Evolutionary conservation across 2,888 invertebrate species (phyloP), one percentile per base, ranked within the genome.

Genomic region (Ramazzottius varieornatus): DNA sequence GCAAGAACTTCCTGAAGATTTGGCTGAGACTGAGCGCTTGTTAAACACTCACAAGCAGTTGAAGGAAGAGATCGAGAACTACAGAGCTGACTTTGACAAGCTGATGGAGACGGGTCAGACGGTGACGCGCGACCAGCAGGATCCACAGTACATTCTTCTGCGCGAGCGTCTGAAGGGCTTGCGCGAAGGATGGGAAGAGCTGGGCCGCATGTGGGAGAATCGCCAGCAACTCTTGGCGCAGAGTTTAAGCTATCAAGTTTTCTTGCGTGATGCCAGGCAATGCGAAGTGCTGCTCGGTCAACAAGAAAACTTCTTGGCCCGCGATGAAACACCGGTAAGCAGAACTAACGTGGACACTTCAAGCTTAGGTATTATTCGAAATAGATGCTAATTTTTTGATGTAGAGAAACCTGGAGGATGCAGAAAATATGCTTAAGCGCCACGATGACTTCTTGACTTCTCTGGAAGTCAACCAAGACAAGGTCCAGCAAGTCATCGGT

Each of bases 201-300:
- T 99, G 68, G 89, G 94, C 74, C 91, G 96, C 79, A 99, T 99
- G 98, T 99, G 98, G 96, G 94, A 92, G 77, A 96, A 94, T 79
- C 79, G 96, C 34, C 94, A 98, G 75, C 86, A 90, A 71, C 79
- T 94, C 70, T 80, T 98, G 32, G 87, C 92, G 1, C 93, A 96
- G 79, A 90, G 89, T 71, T 82, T 98, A 70, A 93, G 94, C 77
- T 82, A 90, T 72, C 92, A 93, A 76, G 84, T 96, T 76, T 85
- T 96, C 80, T 85, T 94, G 77, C 83, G 96, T 1, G 98, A 99
- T 76, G 93, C 93, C 24, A 83, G 93, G 66, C 96, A 98, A 79
- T 93, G 92, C 1, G 98, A 96, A 77, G 96, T 96, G 67, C 81
- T 98, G 71, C 82, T 99, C 64, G 89, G 90, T 65, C 94, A 98